Percentiles rank a stretch among this genome's conserved stretches.
Conservation (phyloP, 2,888 invertebrate species). For the Euplexia lucipara region DNA sequence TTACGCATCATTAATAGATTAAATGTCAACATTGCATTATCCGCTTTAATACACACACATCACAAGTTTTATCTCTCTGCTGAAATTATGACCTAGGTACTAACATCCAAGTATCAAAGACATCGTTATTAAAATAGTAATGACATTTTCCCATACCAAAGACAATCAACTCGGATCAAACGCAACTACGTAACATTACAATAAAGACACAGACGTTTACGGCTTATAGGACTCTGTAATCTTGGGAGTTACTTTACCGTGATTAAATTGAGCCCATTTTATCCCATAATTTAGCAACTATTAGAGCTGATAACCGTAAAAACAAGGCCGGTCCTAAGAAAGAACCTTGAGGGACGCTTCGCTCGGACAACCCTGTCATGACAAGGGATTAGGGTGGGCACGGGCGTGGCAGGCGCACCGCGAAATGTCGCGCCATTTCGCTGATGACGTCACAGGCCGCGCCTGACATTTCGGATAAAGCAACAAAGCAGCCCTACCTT, state of each 20-base stretch:
- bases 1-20: slow-evolving; percentile 29
- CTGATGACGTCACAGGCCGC: slow-evolving; percentile 87
- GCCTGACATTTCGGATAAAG: slow-evolving; percentile 88
- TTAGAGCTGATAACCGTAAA: slow-evolving; percentile 56
- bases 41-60: slow-evolving; percentile 22
- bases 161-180: slow-evolving; percentile 12
- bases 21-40: slow-evolving; percentile 27
- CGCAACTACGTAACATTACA: slow-evolving; percentile 9
- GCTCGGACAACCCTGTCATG: slow-evolving; percentile 82
- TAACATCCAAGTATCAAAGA: slow-evolving; percentile 19
- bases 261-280: slow-evolving; percentile 64
- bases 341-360: slow-evolving; percentile 77
- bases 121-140: slow-evolving; percentile 32
- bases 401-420: slow-evolving; percentile 84
- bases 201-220: slow-evolving; percentile 7
- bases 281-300: slow-evolving; percentile 60
- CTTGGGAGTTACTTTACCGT: slow-evolving; percentile 32
- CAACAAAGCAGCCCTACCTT: slow-evolving; percentile 89
- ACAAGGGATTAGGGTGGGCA: slow-evolving; percentile 86
- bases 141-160: slow-evolving; percentile 16
- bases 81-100: slow-evolving; percentile 24
- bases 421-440: slow-evolving; percentile 89
- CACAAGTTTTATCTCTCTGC: slow-evolving; percentile 33
- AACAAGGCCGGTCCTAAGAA: slow-evolving; percentile 75
- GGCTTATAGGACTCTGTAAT: slow-evolving; percentile 20